phyloP scores from a whole-genome alignment of 1,140 invertebrate genomes.

The Brevipalpus yothersi region DNA sequence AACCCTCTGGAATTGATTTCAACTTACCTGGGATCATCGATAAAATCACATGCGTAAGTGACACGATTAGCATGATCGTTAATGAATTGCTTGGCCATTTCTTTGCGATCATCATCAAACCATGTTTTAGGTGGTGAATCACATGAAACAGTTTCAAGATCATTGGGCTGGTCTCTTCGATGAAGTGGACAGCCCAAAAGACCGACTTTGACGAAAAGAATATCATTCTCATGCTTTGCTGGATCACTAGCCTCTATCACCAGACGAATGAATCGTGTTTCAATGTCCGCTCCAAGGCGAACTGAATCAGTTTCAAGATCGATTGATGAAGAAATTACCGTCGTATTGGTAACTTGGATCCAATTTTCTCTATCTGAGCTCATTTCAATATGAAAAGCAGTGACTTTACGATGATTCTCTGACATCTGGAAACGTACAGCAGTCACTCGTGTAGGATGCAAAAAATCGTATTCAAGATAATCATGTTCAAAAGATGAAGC shows the following conservation, averaged over 20 bases:
- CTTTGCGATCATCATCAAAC: neutral
- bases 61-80: neutral
- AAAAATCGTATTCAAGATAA: neutral
- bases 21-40: neutral
- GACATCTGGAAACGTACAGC: neutral
- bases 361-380: neutral
- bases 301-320: neutral
- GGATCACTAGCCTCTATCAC: neutral
- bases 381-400: neutral
- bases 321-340: too few relatives aligned
- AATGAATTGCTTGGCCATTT: neutral
- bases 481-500: neutral
- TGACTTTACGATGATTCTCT: neutral
- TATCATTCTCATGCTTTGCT: neutral
- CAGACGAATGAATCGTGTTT: neutral
- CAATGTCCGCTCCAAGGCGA: neutral
- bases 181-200: neutral
- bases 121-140: neutral
- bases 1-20: neutral
- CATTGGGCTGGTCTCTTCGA: neutral
- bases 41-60: neutral
- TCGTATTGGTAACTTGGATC: neutral
- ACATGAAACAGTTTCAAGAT: neutral
- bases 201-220: neutral
- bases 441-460: neutral